Evolutionary conservation across 2,888 invertebrate species (phyloP).

Genomic region (Dasypolia templi): DNA sequence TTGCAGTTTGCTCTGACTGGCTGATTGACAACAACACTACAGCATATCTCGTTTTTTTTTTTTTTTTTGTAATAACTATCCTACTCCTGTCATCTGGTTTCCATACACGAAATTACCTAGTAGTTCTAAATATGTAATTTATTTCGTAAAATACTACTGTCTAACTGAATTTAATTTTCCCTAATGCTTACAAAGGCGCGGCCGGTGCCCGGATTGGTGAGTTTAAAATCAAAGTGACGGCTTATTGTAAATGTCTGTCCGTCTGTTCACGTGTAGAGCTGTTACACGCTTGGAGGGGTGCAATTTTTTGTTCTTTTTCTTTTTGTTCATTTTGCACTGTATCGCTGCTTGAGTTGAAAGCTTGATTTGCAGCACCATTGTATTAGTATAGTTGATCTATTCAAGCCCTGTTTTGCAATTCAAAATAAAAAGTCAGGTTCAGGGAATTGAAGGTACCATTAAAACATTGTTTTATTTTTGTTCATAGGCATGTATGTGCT

Average conservation of each 20-base stretch:
- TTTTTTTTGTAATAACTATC: not conserved
- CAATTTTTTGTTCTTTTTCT: slow-evolving; percentile 67
- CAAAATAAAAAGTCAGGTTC: not conserved
- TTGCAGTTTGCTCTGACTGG: slow-evolving; percentile 44
- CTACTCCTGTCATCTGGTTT: slow-evolving; percentile 23
- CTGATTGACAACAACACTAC: slow-evolving; percentile 23
- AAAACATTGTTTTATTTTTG: slow-evolving; percentile 56
- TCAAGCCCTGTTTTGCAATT: not conserved
- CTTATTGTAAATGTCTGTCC: slow-evolving; percentile 75
- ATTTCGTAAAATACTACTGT: slow-evolving; percentile 54
- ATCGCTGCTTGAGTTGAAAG: slow-evolving; percentile 47
- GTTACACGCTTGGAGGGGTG: slow-evolving; percentile 80
- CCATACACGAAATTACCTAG: slow-evolving; percentile 10
- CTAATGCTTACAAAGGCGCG: slow-evolving; percentile 89
- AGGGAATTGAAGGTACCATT: slow-evolving; percentile 8
- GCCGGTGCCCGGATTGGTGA: slow-evolving; percentile 93
- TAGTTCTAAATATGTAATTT: slow-evolving; percentile 17
- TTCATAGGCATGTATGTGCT: slow-evolving; percentile 85
- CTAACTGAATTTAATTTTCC: slow-evolving; percentile 79
- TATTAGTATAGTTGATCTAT: not conserved
- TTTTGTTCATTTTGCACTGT: slow-evolving; percentile 57
- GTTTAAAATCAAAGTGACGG: slow-evolving; percentile 80
- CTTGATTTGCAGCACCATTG: slow-evolving; percentile 54
- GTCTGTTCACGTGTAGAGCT: slow-evolving; percentile 69
- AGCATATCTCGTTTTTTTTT: slow-evolving; percentile 1